Conservation (phyloP, 2,797 vertebrate species). For the Peromyscus attwateri region DNA sequence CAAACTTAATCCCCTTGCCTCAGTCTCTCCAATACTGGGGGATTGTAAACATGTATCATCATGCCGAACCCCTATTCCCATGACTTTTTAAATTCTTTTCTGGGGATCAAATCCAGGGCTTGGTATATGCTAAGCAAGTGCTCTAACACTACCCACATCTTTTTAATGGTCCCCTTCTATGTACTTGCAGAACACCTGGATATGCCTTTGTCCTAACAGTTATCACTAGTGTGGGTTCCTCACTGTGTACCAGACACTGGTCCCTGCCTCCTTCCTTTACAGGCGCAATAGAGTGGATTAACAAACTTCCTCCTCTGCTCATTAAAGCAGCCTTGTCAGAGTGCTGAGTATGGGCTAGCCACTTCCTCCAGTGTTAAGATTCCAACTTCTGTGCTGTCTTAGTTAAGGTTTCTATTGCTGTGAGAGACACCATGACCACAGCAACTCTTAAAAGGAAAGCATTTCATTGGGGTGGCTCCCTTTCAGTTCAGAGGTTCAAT, state of each 20-base stretch:
- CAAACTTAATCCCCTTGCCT: background rate
- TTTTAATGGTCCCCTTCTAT: background rate
- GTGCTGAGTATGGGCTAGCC: background rate
- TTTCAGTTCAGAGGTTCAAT: background rate
- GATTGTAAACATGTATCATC: background rate
- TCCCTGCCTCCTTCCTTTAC: background rate
- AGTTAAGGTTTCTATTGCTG: background rate
- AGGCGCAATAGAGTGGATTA: background rate
- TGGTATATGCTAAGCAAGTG: background rate
- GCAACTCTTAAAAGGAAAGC: background rate
- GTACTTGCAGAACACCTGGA: background rate
- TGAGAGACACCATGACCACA: background rate
- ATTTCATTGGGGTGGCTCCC: background rate
- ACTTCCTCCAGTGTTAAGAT: background rate
- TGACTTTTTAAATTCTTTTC: background rate
- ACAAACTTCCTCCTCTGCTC: background rate
- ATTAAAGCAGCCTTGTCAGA: background rate
- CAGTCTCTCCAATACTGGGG: background rate
- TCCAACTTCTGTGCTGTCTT: background rate
- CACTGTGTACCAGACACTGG: background rate
- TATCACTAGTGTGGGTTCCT: background rate
- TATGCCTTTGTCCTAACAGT: background rate
- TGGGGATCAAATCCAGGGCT: background rate
- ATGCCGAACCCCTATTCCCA: background rate
- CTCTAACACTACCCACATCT: background rate